Percentiles rank a stretch among this genome's conserved stretches.
Conservation (phyloP, 2,113 vertebrate genomes). For the Callaeas wilsoni region DNA sequence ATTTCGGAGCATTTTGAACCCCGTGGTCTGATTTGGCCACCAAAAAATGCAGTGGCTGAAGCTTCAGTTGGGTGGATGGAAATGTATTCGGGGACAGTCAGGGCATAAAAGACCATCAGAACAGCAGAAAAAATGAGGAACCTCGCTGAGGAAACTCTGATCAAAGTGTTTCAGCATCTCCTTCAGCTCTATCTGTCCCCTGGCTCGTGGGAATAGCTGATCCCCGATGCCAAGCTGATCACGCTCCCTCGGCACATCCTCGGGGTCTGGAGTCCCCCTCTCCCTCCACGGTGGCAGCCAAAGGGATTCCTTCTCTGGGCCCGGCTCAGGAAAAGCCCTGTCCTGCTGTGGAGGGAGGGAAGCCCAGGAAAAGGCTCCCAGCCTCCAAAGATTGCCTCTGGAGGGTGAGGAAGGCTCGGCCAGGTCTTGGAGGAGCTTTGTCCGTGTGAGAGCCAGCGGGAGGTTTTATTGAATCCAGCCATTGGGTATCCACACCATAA, state of each 20-base stretch:
- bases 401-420: background rate
- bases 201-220: background rate
- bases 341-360: background rate
- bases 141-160: background rate
- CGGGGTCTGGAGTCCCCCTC: background rate
- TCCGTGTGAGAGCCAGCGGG: slow-evolving; percentile 26
- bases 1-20: background rate
- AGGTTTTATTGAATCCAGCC: slow-evolving; percentile 52
- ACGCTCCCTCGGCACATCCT: background rate
- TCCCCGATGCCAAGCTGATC: background rate
- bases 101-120: background rate
- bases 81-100: background rate
- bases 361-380: background rate
- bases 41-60: background rate
- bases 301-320: background rate
- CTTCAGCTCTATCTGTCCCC: background rate
- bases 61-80: background rate
- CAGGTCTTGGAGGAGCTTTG: background rate
- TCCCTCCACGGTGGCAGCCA: background rate
- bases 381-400: background rate
- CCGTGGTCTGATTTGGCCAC: fast-evolving
- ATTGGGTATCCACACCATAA: slow-evolving; percentile 44
- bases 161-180: background rate
- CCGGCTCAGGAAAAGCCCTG: background rate
- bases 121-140: background rate